These are phyloP conservation scores for Ptilorrhoa leucosticta DNA, from an alignment of 2,113 vertebrate species.

Conservation along the genomic window DNA sequence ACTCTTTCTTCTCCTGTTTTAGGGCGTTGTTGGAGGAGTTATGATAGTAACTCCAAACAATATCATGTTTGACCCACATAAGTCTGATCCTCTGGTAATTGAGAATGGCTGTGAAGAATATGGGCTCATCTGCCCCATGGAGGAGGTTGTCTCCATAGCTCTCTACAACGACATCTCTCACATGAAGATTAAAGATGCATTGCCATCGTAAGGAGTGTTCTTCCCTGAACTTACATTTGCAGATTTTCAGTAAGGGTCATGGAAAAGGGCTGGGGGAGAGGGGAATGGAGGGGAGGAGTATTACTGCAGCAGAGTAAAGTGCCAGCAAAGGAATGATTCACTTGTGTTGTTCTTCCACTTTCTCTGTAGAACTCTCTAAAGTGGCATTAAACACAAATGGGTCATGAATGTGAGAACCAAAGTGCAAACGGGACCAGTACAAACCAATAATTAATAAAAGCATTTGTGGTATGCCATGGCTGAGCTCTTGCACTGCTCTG, in stretches of 20 bases:
- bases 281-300: not conserved
- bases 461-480: not conserved
- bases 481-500: not conserved
- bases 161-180: constrained; percentile 95
- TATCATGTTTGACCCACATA: constrained; percentile 99
- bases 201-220: constrained; percentile 90
- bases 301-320: not conserved
- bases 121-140: constrained; percentile 96
- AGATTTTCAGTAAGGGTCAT: not conserved
- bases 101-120: constrained; percentile 98
- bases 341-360: not conserved
- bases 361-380: not conserved
- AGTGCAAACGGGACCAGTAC: not conserved
- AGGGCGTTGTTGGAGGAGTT: constrained; percentile 97
- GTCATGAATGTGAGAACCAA: not conserved
- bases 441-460: not conserved
- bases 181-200: constrained; percentile 96
- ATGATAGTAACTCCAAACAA: constrained; percentile 98
- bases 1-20: not conserved
- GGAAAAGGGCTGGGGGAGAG: not conserved
- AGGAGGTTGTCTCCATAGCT: constrained; percentile 93
- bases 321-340: not conserved
- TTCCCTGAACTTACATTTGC: not conserved
- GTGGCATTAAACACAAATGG: not conserved
- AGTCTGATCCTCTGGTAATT: constrained; percentile 96